Evolutionary conservation across 2,113 vertebrate genomes (phyloP), one percentile per base, ranked within the genome.

Genomic region (Apaloderma vittatum): DNA sequence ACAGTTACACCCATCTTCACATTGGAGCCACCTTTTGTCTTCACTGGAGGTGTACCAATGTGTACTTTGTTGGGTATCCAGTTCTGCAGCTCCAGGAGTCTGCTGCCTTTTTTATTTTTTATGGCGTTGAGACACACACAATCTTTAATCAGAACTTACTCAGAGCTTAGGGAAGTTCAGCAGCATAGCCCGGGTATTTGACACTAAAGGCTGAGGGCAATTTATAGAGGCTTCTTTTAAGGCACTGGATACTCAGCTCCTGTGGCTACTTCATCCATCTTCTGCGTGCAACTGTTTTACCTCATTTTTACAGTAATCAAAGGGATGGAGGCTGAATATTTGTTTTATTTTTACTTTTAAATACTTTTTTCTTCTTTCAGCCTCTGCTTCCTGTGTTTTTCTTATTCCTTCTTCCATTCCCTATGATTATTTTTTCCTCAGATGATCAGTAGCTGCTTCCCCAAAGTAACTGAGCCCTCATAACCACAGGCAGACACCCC

Each of bases 401-500:
- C 2, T 9, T 75, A 48, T 15, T 34, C 27, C 6, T 77, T 14
- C 30, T 65, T 59, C 43, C 29, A 45, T 3, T 73, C 55, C 23
- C 23, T 54, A 9, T 21, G 26, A 18, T 62, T 40, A 27, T 30
- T 29, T 30, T 57, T 43, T 46, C 2, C 34, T 52, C 37, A 65
- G 55, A 24, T 43, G 46, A 43, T 13, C 32, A 8, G 11, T 34
- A 73, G 24, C 49, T 37, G 2, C 70, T 92, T 48, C 43, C 15
- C 37, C 26, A 16, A 32, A 36, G 43, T 23, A 10, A 16, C 15
- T 57, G 8, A 66, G 24, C 54, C 20, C 23, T 65, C 17, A 17
- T 19, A 51, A 21, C 12, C 29, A 8, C 1, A 0, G 51, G 36
- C 45, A 32, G 1, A 2, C 10, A 3, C 29, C 3, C 16, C 3